A percentile compares a stretch with the other conserved stretches of the same genome.
Conservation (phyloP, 2,797 vertebrate species). For the Arnoldichthys spilopterus region DNA sequence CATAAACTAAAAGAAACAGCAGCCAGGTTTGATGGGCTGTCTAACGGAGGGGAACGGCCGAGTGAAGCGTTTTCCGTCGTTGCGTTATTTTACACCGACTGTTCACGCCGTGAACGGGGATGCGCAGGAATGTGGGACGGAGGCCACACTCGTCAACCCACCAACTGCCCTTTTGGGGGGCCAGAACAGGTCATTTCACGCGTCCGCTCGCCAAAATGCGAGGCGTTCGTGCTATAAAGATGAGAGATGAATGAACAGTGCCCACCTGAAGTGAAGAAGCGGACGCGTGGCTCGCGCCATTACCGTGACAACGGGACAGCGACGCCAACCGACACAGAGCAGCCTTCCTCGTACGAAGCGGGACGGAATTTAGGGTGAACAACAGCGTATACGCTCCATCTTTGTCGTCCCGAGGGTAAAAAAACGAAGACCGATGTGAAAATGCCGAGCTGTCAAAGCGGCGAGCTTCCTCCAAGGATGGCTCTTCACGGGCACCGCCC, state of each 20-base stretch:
- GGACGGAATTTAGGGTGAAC: not conserved
- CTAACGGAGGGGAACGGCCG: not conserved
- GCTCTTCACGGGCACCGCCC: slow-evolving; percentile 51
- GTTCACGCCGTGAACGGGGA: not conserved
- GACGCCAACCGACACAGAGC: not conserved
- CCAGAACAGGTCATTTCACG: not conserved
- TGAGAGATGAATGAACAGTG: slow-evolving; percentile 41
- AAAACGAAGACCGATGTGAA: slow-evolving; percentile 56
- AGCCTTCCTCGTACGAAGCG: slow-evolving; percentile 1
- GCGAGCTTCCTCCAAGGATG: slow-evolving; percentile 60
- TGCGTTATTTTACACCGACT: not conserved
- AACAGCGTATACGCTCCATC: slow-evolving; percentile 60
- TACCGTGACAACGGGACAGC: slow-evolving; percentile 36
- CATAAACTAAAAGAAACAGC: not conserved
- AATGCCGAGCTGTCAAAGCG: slow-evolving; percentile 60
- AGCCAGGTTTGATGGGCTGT: not conserved
- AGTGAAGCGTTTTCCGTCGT: not conserved
- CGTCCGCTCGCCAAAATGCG: too few relatives aligned
- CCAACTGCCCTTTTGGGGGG: not conserved
- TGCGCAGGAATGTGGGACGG: slow-evolving; percentile 6
- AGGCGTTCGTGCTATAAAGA: not conserved
- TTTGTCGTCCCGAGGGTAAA: slow-evolving; percentile 51
- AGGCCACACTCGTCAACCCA: not conserved
- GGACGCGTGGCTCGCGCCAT: slow-evolving; percentile 46
- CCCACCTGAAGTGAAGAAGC: slow-evolving; percentile 70